These are phyloP conservation scores for Baronia brevicornis DNA, from an alignment of 2,888 invertebrate species.

Conservation along the genomic window DNA sequence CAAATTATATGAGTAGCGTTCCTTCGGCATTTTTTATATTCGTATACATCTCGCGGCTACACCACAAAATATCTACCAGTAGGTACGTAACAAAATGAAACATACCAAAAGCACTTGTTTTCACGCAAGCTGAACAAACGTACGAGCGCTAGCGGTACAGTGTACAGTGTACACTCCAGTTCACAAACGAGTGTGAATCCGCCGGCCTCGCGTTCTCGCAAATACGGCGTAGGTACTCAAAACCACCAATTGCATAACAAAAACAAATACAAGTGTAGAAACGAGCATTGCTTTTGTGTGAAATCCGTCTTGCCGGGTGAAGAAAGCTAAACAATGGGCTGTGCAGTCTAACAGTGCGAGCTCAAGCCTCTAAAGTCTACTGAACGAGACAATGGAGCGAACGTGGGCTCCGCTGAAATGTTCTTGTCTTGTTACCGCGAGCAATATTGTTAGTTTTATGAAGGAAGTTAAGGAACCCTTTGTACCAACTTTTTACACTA, in stretches of 20 bases:
- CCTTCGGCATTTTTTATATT: slow-evolving; percentile 38
- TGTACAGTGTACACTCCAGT: slow-evolving; percentile 34
- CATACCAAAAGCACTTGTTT: slow-evolving; percentile 15
- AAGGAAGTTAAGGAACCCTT: slow-evolving; percentile 57
- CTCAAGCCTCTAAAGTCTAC: slow-evolving; percentile 64
- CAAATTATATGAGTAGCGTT: slow-evolving; percentile 35
- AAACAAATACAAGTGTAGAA: slow-evolving; percentile 65
- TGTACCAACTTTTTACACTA: slow-evolving; percentile 42
- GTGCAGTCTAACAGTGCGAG: slow-evolving; percentile 51
- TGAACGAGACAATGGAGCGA: slow-evolving; percentile 64
- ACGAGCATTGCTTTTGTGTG: slow-evolving; percentile 64
- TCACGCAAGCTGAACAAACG: slow-evolving; percentile 17
- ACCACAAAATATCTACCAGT: too few relatives aligned
- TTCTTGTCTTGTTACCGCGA: slow-evolving; percentile 67
- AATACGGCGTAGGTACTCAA: slow-evolving; percentile 47
- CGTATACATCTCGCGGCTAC: slow-evolving; percentile 24
- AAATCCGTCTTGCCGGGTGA: slow-evolving; percentile 65
- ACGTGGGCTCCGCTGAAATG: slow-evolving; percentile 65
- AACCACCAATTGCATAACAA: slow-evolving; percentile 71
- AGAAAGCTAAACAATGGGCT: slow-evolving; percentile 70
- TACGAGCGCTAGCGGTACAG: slow-evolving; percentile 11
- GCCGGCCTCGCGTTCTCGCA: slow-evolving; percentile 32
- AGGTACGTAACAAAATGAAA: slow-evolving; percentile 12
- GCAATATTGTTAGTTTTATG: slow-evolving; percentile 73
- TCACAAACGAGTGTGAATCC: slow-evolving; percentile 57